Evolutionary conservation across 2,888 invertebrate species (phyloP).

Genomic region (Pimpla rufipes): DNA sequence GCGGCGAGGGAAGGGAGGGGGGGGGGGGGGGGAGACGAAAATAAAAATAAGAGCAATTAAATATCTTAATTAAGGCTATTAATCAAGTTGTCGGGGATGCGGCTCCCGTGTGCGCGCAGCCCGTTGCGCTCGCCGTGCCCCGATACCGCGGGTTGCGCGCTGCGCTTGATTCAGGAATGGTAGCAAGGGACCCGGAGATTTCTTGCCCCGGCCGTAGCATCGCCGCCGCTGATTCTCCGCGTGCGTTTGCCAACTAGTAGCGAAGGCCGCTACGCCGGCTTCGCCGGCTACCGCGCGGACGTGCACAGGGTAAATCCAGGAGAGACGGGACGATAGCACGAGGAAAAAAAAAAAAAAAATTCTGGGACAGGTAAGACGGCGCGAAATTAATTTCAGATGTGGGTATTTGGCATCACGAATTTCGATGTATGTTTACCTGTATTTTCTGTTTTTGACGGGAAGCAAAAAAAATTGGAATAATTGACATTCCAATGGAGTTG

Average conservation of each 20-base stretch:
- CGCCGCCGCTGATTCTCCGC: conserved; percentile 42
- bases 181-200: conserved; percentile 71
- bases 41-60: conserved; percentile 86
- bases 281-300: neutral
- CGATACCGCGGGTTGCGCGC: no score
- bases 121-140: neutral
- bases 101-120: conserved; percentile 77
- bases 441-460: no score
- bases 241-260: conserved; percentile 54
- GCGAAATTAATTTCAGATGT: no score
- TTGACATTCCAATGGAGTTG: no score
- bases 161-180: conserved; percentile 80
- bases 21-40: conserved; percentile 71
- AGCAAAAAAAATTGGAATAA: no score
- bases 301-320: neutral
- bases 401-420: no score
- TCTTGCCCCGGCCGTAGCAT: conserved; percentile 56
- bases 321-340: neutral
- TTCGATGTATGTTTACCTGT: no score
- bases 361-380: no score
- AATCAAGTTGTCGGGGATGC: conserved; percentile 87
- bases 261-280: neutral
- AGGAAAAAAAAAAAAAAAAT: neutral
- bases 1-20: conserved; percentile 16
- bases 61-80: conserved; percentile 88